These are phyloP conservation scores for Tinea trinotella DNA, from an alignment of 2,888 invertebrate species.

Conservation along the genomic window DNA sequence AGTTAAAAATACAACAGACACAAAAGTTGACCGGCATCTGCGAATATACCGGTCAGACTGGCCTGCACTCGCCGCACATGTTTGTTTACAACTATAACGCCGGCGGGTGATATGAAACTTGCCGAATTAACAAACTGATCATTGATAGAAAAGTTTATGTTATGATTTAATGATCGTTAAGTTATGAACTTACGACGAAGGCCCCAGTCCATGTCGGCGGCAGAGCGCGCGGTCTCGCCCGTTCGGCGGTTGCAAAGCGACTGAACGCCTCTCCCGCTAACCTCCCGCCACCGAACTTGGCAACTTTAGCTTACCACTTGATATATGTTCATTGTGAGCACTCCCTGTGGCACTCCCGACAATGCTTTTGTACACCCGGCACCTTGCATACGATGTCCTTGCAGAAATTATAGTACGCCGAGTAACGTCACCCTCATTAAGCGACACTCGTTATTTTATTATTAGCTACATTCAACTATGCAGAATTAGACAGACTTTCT, in stretches of 20 bases:
- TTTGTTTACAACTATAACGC: conserved; percentile 66
- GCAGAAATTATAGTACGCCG: neutral
- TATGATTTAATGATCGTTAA: conserved; percentile 22
- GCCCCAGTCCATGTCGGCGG: conserved; percentile 66
- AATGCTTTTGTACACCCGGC: conserved; percentile 26
- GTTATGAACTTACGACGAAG: conserved; percentile 65
- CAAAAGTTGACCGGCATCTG: conserved; percentile 60
- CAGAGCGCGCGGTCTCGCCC: conserved; percentile 37
- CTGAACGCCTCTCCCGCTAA: conserved; percentile 31
- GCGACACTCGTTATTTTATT: neutral
- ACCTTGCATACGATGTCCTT: conserved; percentile 16
- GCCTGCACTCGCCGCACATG: conserved; percentile 54
- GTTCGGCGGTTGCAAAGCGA: conserved; percentile 59
- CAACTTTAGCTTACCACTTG: conserved; percentile 8
- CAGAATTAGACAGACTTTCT: neutral
- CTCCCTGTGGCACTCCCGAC: conserved; percentile 25
- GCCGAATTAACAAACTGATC: neutral
- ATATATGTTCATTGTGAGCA: conserved; percentile 22
- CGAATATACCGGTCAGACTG: conserved; percentile 65
- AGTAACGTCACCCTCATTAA: conserved; percentile 1
- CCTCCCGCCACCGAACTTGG: conserved; percentile 52
- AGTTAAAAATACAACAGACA: conserved; percentile 65
- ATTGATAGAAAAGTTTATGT: neutral
- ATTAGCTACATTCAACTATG: neutral
- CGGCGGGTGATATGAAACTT: conserved; percentile 26